Evolutionary conservation across 2,797 vertebrate species (phyloP), one percentile per base, ranked within the genome.

Genomic region (Morelia viridis): DNA sequence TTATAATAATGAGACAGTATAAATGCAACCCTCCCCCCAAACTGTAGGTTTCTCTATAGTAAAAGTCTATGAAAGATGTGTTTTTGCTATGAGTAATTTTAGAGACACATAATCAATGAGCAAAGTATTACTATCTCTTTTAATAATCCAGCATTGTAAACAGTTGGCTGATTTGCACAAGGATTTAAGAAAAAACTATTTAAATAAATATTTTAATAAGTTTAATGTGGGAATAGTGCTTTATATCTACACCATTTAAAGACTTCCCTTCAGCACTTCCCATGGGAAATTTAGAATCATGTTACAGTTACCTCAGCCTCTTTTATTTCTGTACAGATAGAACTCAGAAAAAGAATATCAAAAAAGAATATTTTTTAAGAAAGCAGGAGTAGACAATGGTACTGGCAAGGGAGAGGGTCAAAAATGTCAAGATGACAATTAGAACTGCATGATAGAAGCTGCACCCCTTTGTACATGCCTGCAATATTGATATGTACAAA

Each of bases 291-390:
- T 93, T 96, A 94, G 71, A 91, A 53, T 86, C 91, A 60, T 19
- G 26, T 92, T 95, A 92, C 85, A 92, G 57, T 92, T 89, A 19
- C 31, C 64, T n/a, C 56, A 93, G 91, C 83, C 90, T 92, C 88
- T 91, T 92, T 95, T 93, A 93, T 56, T 71, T 9, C 11, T 60
- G 0, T 90, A 50, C 0, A 26, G 17, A 26, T 46, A 22, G 62
- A 15, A 19, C 56, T 26, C 13, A 93, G 92, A 92, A 89, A 92
- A 89, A 65, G 62, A 62, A 89, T 92, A 88, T 85, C 60, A 35
- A 35, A 35, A 35, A 35, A 35, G 35, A 35, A 35, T 35, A 35
- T 35, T 76, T 85, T 87, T 92, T 84, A 31, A 84, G 60, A 89
- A 92, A 57, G 87, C 85, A 26, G 61, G 60, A 92, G 76, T 89